phyloP scores from a whole-genome alignment of 2,797 vertebrate species.

The Linurgus olivaceus region DNA sequence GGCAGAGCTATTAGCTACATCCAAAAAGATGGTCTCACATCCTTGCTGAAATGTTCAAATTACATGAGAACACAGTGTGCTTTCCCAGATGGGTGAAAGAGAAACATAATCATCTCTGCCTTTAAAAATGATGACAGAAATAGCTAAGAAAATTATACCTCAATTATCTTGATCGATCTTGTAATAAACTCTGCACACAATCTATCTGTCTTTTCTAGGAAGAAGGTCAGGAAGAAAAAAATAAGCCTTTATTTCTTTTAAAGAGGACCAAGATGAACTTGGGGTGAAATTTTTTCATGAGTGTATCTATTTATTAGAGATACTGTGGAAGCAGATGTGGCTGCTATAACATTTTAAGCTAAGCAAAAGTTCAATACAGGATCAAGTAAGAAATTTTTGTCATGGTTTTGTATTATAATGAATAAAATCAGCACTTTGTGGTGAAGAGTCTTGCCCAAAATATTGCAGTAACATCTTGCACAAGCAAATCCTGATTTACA shows the following conservation, averaged over 20 bases:
- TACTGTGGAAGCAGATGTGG: background rate
- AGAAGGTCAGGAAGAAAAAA: slow-evolving; percentile 1
- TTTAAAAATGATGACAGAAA: slow-evolving; percentile 51
- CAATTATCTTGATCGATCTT: slow-evolving; percentile 52
- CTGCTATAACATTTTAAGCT: background rate
- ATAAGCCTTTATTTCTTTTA: background rate
- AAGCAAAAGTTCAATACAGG: background rate
- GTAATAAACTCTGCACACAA: slow-evolving; percentile 52
- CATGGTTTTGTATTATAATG: background rate
- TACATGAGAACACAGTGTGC: slow-evolving; percentile 5
- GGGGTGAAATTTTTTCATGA: background rate
- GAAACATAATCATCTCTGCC: background rate
- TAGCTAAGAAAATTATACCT: slow-evolving; percentile 36
- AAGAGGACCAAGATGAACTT: background rate
- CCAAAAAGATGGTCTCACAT: slow-evolving; percentile 27
- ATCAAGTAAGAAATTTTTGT: background rate
- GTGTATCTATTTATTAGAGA: background rate
- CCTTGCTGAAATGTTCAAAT: slow-evolving; percentile 19
- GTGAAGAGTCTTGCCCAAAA: background rate
- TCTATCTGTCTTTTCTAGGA: slow-evolving; percentile 4
- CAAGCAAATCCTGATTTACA: background rate
- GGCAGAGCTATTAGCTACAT: slow-evolving; percentile 23
- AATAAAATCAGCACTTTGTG: background rate
- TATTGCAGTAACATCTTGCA: background rate
- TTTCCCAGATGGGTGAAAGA: slow-evolving; percentile 54